These are phyloP conservation scores for Papilio gigon DNA, from an alignment of 2,888 invertebrate species.

Conservation along the genomic window DNA sequence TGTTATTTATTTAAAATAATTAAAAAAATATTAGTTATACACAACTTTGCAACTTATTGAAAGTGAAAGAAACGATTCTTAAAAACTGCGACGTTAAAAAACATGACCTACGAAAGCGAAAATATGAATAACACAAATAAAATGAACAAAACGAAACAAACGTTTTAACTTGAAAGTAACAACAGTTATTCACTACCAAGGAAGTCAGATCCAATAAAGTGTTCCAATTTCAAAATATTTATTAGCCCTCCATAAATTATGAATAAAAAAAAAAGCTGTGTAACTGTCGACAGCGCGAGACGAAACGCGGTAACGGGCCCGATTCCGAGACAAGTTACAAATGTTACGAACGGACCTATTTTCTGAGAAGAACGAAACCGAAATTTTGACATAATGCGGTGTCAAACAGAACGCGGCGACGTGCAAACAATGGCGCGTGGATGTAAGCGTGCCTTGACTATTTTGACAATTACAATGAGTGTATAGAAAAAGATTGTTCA, in stretches of 20 bases:
- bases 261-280: conserved; percentile 54
- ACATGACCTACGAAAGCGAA: conserved; percentile 69
- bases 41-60: conserved; percentile 28
- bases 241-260: conserved; percentile 72
- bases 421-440: conserved; percentile 61
- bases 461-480: conserved; percentile 75
- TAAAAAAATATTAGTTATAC: background rate
- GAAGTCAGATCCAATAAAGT: conserved; percentile 77
- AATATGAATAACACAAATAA: conserved; percentile 58
- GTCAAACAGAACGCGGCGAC: conserved; percentile 61
- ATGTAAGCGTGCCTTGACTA: conserved; percentile 73
- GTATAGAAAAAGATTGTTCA: conserved; percentile 67
- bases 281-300: conserved; percentile 68
- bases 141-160: conserved; percentile 60
- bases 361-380: conserved; percentile 76
- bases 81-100: conserved; percentile 35
- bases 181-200: conserved; percentile 78
- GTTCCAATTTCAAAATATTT: conserved; percentile 78
- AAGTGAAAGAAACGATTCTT: background rate
- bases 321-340: conserved; percentile 66
- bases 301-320: conserved; percentile 68
- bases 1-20: background rate
- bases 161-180: conserved; percentile 73
- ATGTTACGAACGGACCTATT: conserved; percentile 57
- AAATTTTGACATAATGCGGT: conserved; percentile 81